A percentile compares a stretch with the other conserved stretches of the same genome.
Evolutionary conservation across 2,888 invertebrate genomes (phyloP).

Genomic region (Pinctada fucata): DNA sequence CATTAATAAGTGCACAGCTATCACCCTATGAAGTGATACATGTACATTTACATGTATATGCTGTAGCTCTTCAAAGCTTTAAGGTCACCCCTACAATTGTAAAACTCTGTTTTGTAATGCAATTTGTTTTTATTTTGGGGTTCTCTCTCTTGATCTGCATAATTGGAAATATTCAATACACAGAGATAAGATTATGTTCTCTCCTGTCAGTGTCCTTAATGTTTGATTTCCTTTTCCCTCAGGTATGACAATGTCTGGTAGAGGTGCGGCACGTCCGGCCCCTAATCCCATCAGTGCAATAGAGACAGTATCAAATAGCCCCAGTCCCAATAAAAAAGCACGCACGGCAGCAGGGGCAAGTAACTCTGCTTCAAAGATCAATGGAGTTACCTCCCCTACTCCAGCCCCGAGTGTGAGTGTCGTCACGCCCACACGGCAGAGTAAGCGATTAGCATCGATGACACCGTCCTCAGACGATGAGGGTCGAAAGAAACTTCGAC

Average conservation of each 20-base stretch:
- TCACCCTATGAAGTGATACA: too few relatives aligned
- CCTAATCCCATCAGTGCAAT: neutral
- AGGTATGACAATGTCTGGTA: conserved; percentile 34
- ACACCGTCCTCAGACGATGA: conserved; percentile 53
- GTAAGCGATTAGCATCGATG: conserved; percentile 65
- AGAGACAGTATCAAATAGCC: conserved; percentile 7
- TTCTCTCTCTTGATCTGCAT: too few relatives aligned
- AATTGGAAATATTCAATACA: too few relatives aligned
- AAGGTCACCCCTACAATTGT: too few relatives aligned
- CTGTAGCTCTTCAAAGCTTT: too few relatives aligned
- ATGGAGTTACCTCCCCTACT: conserved; percentile 32
- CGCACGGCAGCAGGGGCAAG: conserved; percentile 4
- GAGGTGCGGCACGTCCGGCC: neutral
- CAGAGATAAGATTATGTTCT: too few relatives aligned
- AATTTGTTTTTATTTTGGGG: too few relatives aligned
- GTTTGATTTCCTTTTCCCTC: neutral
- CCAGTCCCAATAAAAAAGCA: conserved; percentile 35
- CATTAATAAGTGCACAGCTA: too few relatives aligned
- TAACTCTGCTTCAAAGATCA: conserved; percentile 25
- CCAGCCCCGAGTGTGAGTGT: conserved; percentile 10
- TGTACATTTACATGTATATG: too few relatives aligned
- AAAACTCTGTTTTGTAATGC: too few relatives aligned
- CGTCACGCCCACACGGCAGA: conserved; percentile 61
- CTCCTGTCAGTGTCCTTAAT: too few relatives aligned
- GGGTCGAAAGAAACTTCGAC: neutral